Evolutionary conservation across 2,888 invertebrate genomes (phyloP), one percentile per base, ranked within the genome.

Genomic region (Chrysodeixis includens): DNA sequence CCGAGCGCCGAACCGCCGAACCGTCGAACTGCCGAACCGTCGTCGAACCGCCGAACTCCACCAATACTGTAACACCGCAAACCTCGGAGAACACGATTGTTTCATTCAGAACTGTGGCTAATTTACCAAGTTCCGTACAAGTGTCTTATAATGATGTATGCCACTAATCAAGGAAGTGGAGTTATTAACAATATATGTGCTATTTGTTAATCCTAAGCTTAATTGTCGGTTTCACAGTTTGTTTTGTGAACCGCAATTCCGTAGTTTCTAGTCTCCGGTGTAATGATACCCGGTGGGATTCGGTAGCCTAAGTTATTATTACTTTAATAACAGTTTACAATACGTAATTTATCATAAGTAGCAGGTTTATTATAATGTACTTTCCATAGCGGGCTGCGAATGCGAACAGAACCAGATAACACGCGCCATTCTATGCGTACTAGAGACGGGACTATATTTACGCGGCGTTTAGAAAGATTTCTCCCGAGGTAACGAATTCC

Each of bases 401-500:
- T 60, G 59, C 12, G 61, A 62, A 44, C 20, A 20, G 20, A 60
- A 69, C 22, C 40, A 66, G 55, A 60, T 74, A 26, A 62, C 40
- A 55, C 61, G 49, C n/a, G 46, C 51, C 59, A 55, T 56, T 51
- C 46, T 49, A 61, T 32, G 58, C 58, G 57, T 58, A 67, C 74
- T 78, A 71, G 76, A 78, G 77, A 70, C 62, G 51, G 59, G 66
- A 54, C 40, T 69, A 71, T 78, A 70, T 82, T 78, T 79, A 75
- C 76, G 78, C 64, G 63, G 56, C 76, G 63, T 73, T 73, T 64
- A 74, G 65, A 73, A 79, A 82, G 84, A 85, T 90, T 90, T 91
- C 90, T 85, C 88, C 81, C 78, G 79, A 84, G 84, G 81, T 85
- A 86, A 88, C 87, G 85, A 84, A 86, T 89, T 89, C 90, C 79